A percentile compares a stretch with the other conserved stretches of the same genome.
phyloP scores from a whole-genome alignment of 2,888 invertebrate genomes.

The Hymenopus coronatus region DNA sequence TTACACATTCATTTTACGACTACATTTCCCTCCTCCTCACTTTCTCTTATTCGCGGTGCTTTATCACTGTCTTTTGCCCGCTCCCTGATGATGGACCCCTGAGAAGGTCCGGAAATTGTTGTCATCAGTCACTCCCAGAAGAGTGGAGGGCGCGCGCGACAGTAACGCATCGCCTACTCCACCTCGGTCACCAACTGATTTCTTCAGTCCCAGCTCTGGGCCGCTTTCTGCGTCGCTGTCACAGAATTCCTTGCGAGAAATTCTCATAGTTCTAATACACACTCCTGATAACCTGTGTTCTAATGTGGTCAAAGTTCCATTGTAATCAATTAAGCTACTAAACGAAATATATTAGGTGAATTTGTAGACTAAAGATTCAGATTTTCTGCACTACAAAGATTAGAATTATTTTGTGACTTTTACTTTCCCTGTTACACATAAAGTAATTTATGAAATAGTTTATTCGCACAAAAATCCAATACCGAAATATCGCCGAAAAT shows the following conservation, averaged over 20 bases:
- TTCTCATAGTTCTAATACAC: neutral
- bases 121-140: slow-evolving; percentile 10
- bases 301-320: neutral
- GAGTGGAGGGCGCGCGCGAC: neutral
- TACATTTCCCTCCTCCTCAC: neutral
- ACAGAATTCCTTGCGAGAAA: neutral
- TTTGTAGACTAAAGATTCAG: too few species aligned
- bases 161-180: neutral
- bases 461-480: too few species aligned
- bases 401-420: too few species aligned
- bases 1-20: neutral
- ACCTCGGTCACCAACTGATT: neutral
- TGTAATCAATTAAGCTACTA: too few species aligned
- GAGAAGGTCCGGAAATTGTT: slow-evolving; percentile 19
- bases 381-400: too few species aligned
- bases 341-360: neutral
- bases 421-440: too few species aligned
- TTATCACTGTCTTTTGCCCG: slow-evolving; percentile 12
- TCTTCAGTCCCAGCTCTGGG: neutral
- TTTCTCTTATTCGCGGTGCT: neutral
- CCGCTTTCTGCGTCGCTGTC: too few species aligned
- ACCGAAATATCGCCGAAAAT: too few species aligned
- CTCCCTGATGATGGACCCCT: slow-evolving; percentile 13
- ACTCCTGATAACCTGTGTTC: too few species aligned
- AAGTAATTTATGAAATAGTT: fast-evolving